These are phyloP conservation scores for Platysternon megacephalum DNA, from an alignment of 2,113 vertebrate genomes.

Conservation along the genomic window DNA sequence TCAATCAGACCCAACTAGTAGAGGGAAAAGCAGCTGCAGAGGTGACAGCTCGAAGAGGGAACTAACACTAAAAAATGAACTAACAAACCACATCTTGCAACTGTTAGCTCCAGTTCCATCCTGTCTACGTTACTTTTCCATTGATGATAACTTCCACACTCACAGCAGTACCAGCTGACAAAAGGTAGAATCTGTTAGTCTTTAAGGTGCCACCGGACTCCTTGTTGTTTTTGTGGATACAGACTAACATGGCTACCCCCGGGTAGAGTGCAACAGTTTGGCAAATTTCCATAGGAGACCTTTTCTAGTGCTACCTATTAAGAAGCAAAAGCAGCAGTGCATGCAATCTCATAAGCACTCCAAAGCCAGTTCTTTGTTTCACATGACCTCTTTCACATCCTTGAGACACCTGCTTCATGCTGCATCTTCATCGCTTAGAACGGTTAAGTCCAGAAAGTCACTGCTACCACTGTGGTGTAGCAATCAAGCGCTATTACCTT, in stretches of 20 bases:
- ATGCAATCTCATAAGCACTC: background rate
- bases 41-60: background rate
- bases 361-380: background rate
- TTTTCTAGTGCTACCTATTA: background rate
- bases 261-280: background rate
- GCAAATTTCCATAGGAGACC: background rate
- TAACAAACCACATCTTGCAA: background rate
- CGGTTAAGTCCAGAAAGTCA: background rate
- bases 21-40: background rate
- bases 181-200: too few species aligned
- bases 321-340: background rate
- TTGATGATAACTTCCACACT: fast-evolving
- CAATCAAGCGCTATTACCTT: background rate
- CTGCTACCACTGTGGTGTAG: background rate
- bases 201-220: too few species aligned
- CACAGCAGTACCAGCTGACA: background rate
- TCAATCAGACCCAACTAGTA: background rate
- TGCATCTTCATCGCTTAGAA: background rate
- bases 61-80: background rate
- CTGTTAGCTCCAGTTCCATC: background rate
- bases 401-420: background rate
- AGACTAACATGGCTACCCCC: too few species aligned
- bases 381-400: background rate
- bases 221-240: too few species aligned
- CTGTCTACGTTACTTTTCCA: background rate